phyloP scores from a whole-genome alignment of 2,888 invertebrate species.

The Calliphora vomitoria region DNA sequence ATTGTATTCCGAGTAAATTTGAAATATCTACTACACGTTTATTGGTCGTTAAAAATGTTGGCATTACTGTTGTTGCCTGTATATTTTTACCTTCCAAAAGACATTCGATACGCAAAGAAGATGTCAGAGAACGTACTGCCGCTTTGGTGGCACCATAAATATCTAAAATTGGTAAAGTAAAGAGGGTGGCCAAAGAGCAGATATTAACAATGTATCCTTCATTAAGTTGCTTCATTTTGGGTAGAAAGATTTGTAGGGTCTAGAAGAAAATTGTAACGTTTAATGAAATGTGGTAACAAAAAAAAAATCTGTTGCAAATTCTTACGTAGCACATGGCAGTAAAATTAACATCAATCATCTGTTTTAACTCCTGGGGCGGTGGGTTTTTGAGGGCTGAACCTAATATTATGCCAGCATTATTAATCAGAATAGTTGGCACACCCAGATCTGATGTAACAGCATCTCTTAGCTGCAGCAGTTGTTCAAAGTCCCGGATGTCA shows the following conservation, averaged over 20 bases:
- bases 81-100: constrained; percentile 76
- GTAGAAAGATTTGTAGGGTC: constrained; percentile 78
- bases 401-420: constrained; percentile 84
- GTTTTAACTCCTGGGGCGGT: constrained; percentile 80
- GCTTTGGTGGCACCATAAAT: constrained; percentile 83
- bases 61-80: constrained; percentile 79
- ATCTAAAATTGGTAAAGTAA: background rate
- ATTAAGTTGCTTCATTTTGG: constrained; percentile 81
- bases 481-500: constrained; percentile 75
- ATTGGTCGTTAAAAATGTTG: constrained; percentile 82
- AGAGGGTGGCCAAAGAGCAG: constrained; percentile 7
- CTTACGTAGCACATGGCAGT: constrained; percentile 83
- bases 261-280: background rate
- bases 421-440: constrained; percentile 83
- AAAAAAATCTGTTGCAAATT: background rate
- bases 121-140: constrained; percentile 82
- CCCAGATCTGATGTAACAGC: constrained; percentile 80
- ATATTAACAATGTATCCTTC: constrained; percentile 83
- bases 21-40: background rate
- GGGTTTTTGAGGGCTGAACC: constrained; percentile 74
- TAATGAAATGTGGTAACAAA: no score
- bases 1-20: background rate
- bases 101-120: constrained; percentile 79
- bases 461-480: constrained; percentile 76
- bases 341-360: constrained; percentile 83